Percentiles rank a stretch among this genome's conserved stretches.
phyloP scores from a whole-genome alignment of 2,797 vertebrate genomes.

The Pangasius djambal region DNA sequence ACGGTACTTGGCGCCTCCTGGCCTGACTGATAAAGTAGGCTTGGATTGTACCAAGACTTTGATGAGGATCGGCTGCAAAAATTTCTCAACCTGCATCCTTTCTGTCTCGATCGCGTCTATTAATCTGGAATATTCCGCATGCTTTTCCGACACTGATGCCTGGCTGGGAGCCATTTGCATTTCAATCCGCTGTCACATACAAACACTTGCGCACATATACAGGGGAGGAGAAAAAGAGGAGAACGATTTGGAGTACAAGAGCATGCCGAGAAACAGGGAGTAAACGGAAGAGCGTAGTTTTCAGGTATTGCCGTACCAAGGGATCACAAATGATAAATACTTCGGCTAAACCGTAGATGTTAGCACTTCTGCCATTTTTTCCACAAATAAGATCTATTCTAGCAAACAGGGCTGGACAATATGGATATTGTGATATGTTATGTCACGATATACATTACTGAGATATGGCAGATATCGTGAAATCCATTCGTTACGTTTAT shows the following conservation, averaged over 20 bases:
- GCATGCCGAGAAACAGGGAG: too few relatives aligned
- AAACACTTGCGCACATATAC: not conserved
- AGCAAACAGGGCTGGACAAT: not conserved
- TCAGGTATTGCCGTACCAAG: not conserved
- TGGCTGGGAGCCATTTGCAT: constrained; percentile 33
- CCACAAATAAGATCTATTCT: not conserved
- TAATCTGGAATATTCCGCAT: not conserved
- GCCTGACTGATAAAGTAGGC: not conserved
- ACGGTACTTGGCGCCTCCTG: constrained; percentile 10
- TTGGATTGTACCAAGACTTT: not conserved
- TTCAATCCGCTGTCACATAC: constrained; percentile 36
- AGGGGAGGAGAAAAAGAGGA: constrained; percentile 1
- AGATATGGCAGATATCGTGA: not conserved
- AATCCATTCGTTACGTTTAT: not conserved
- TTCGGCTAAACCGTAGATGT: not conserved
- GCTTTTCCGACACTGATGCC: not conserved
- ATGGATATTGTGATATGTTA: not conserved
- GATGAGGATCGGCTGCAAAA: not conserved
- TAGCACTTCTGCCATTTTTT: not conserved
- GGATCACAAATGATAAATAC: not conserved
- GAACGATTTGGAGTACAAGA: too few relatives aligned
- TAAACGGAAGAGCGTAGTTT: not conserved
- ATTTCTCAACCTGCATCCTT: not conserved
- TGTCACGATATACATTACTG: not conserved
- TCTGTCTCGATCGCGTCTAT: not conserved